Conservation (phyloP, 2,888 invertebrate genomes). For the Yponomeuta evonymella region DNA sequence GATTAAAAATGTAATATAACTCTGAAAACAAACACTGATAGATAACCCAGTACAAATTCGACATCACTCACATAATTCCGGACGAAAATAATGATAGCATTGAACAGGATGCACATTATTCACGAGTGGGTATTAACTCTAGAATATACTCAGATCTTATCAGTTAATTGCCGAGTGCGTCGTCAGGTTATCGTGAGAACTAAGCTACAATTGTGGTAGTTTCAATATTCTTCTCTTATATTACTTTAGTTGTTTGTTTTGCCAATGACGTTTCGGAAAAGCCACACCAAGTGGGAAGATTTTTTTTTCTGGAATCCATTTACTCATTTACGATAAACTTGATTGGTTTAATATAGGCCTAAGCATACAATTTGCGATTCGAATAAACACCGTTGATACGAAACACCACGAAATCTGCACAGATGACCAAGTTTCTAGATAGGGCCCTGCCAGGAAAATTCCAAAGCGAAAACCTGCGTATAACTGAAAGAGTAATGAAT, state of each 20-base stretch:
- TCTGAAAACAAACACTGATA: not conserved
- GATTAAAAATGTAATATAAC: no score
- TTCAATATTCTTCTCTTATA: not conserved
- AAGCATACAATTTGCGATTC: no score
- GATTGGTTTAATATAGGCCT: no score
- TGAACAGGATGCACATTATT: not conserved
- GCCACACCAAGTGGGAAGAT: not conserved
- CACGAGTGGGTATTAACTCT: not conserved
- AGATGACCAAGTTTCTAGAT: not conserved
- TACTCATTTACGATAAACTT: no score
- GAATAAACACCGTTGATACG: no score
- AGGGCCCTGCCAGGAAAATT: not conserved
- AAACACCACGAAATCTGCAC: no score
- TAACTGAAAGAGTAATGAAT: slow-evolving; percentile 5
- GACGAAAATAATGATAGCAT: not conserved
- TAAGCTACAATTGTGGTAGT: not conserved
- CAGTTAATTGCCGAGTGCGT: not conserved
- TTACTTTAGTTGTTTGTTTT: not conserved
- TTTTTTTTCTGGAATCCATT: no score
- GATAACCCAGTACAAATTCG: not conserved
- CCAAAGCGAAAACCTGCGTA: slow-evolving; percentile 1
- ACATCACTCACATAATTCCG: not conserved
- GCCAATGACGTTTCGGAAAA: not conserved
- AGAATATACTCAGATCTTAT: not conserved
- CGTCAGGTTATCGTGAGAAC: not conserved